These are phyloP conservation scores for Corythaeola cristata DNA, from an alignment of 2,113 vertebrate genomes.

Conservation along the genomic window DNA sequence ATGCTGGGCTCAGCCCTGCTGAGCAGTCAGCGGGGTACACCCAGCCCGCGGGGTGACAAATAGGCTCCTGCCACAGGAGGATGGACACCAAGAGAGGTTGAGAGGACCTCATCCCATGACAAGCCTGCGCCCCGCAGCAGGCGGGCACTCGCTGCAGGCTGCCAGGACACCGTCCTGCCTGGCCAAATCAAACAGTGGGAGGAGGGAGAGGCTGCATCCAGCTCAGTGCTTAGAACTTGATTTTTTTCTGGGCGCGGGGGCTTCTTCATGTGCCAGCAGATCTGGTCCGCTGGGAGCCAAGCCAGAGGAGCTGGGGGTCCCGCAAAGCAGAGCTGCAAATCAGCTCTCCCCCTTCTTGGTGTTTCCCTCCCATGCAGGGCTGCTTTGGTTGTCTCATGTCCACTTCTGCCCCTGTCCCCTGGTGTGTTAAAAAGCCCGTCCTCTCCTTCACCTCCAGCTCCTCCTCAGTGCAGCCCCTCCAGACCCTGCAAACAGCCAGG, in stretches of 20 bases:
- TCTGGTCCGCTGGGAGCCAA: neutral
- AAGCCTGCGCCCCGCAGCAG: neutral
- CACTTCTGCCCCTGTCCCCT: neutral
- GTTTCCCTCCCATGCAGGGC: neutral
- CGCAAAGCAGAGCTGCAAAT: neutral
- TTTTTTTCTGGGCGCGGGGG: neutral
- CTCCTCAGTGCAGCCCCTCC: neutral
- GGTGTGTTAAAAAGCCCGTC: neutral
- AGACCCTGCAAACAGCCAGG: neutral
- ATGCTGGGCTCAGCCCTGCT: neutral
- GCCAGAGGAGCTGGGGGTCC: neutral
- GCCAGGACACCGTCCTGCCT: neutral
- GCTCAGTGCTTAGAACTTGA: neutral
- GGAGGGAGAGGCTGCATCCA: neutral
- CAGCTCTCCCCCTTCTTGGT: neutral
- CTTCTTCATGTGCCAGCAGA: neutral
- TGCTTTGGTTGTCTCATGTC: neutral
- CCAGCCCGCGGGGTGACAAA: fast-evolving
- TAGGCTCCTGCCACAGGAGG: neutral
- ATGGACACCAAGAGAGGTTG: fast-evolving
- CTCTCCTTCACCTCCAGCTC: neutral
- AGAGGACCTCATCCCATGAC: neutral
- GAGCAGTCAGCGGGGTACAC: neutral
- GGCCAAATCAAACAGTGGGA: neutral
- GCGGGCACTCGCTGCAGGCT: neutral